Conservation (phyloP, 2,888 invertebrate genomes). For the Meteorus cinctellus region DNA sequence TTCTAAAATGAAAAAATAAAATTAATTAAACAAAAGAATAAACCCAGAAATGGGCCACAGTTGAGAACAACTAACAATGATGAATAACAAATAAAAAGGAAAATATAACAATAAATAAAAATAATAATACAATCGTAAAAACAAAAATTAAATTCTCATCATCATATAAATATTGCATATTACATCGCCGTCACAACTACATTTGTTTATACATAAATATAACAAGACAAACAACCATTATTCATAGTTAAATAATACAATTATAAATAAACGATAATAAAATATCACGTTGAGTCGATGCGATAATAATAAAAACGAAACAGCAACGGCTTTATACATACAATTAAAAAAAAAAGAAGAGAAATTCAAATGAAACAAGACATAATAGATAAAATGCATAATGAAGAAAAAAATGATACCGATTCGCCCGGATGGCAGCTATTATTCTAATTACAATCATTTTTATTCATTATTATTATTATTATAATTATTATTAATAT, state of each 20-base stretch:
- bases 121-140: not conserved
- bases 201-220: not conserved
- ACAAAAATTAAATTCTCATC: not conserved
- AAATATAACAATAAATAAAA: not conserved
- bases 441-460: not conserved
- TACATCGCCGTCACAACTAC: not conserved
- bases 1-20: too few relatives aligned
- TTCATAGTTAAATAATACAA: not conserved
- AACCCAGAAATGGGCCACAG: too few relatives aligned
- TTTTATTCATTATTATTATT: not conserved
- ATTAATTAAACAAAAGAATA: too few relatives aligned
- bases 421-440: not conserved
- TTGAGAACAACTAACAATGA: too few relatives aligned
- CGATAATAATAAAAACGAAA: not conserved
- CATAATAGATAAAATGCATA: not conserved
- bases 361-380: not conserved
- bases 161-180: not conserved
- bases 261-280: not conserved
- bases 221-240: not conserved
- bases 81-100: too few relatives aligned
- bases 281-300: not conserved
- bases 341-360: too few relatives aligned
- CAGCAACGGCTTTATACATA: constrained; percentile 1
- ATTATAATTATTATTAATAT: not conserved
- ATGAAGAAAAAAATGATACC: not conserved